phyloP scores from a whole-genome alignment of 92 coral and sea anemone species.

The Zoanthus solanderi region DNA sequence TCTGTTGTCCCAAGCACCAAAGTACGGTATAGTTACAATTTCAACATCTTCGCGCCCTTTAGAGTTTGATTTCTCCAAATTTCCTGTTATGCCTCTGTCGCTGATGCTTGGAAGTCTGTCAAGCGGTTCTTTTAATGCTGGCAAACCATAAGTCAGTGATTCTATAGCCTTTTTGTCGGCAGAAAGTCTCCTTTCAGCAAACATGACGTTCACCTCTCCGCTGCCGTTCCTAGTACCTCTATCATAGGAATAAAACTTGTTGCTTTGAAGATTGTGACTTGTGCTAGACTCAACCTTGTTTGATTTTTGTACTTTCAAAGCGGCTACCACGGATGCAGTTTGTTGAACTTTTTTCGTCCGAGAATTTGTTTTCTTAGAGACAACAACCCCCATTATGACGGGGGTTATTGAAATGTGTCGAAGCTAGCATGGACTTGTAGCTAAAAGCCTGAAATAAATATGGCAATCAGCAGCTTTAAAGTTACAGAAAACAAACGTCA shows the following conservation, averaged over 20 bases:
- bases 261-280: constrained; percentile 26
- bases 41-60: constrained; percentile 31
- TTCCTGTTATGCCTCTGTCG: constrained; percentile 77
- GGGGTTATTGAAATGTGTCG: not conserved
- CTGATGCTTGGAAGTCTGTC: constrained; percentile 38
- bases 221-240: not conserved
- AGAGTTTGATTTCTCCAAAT: constrained; percentile 54
- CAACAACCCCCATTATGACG: constrained; percentile 81
- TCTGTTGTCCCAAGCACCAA: constrained; percentile 77
- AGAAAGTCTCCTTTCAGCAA: constrained; percentile 11
- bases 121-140: constrained; percentile 60
- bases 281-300: constrained; percentile 13
- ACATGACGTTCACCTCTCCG: not conserved
- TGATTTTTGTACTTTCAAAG: constrained; percentile 64
- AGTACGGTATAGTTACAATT: constrained; percentile 76
- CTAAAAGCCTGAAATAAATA: not conserved
- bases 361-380: constrained; percentile 80
- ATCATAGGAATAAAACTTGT: not conserved
- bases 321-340: constrained; percentile 90
- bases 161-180: constrained; percentile 51
- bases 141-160: constrained; percentile 85
- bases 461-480: not conserved
- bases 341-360: constrained; percentile 93
- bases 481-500: not conserved
- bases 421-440: not conserved